Conservation (phyloP, 2,113 vertebrate species). For the Suncus etruscus region DNA sequence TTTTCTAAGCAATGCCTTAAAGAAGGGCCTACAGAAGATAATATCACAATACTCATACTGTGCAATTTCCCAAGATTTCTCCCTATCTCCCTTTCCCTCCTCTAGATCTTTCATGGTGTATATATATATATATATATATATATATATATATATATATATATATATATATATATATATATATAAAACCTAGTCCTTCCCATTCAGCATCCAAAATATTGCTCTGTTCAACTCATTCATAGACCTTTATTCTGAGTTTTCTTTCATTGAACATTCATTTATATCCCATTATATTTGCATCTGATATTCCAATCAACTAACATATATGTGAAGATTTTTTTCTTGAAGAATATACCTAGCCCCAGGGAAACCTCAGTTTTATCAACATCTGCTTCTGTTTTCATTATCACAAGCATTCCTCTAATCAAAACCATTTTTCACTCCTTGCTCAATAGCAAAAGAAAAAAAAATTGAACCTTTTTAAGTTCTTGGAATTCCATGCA, state of each 20-base stretch:
- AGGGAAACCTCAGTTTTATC: neutral
- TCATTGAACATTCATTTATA: neutral
- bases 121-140: too few relatives aligned
- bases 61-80: neutral
- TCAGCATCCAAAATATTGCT: neutral
- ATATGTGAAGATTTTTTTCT: neutral
- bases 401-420: neutral
- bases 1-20: neutral
- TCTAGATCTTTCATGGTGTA: neutral
- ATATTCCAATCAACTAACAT: neutral
- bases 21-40: neutral
- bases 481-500: neutral
- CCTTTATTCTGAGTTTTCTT: neutral
- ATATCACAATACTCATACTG: too few relatives aligned
- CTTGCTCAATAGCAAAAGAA: neutral
- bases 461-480: neutral
- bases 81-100: neutral
- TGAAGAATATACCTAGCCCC: neutral
- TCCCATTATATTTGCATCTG: neutral
- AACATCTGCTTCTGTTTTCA: neutral
- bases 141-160: too few relatives aligned
- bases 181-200: neutral
- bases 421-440: slow-evolving; percentile 12
- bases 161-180: too few relatives aligned
- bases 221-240: neutral